Evolutionary conservation across 2,797 vertebrate species (phyloP).

Genomic region (Characodon lateralis): DNA sequence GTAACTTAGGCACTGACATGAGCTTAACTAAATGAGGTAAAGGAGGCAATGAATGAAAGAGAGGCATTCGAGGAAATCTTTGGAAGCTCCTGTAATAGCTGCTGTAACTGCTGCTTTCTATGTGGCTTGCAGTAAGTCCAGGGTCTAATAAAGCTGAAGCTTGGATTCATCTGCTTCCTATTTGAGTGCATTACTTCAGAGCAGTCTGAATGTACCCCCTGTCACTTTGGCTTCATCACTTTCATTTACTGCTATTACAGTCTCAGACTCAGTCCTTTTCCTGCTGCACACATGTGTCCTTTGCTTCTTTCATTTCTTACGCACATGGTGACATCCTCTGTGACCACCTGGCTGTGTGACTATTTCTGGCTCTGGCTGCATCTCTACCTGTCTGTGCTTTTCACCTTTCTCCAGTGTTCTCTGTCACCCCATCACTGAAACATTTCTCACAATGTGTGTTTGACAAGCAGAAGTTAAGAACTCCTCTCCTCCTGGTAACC

Average conservation of each 20-base stretch:
- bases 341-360: constrained; percentile 40
- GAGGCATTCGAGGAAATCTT: constrained; percentile 23
- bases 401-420: constrained; percentile 7
- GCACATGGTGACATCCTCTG: constrained; percentile 41
- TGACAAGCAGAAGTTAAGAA: constrained; percentile 1
- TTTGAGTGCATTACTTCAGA: constrained; percentile 48
- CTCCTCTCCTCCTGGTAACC: too few relatives aligned
- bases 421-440: background rate
- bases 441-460: constrained; percentile 17
- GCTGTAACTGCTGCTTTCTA: constrained; percentile 9
- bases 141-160: constrained; percentile 34
- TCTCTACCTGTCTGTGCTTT: constrained; percentile 13
- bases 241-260: constrained; percentile 58
- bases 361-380: constrained; percentile 35
- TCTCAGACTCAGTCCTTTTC: constrained; percentile 12
- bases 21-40: background rate
- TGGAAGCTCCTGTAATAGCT: constrained; percentile 14
- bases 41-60: background rate
- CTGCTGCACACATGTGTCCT: constrained; percentile 12
- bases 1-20: background rate
- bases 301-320: constrained; percentile 34
- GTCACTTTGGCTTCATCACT: constrained; percentile 59
- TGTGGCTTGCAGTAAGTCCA: background rate
- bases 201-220: constrained; percentile 39
- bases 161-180: constrained; percentile 45